Conservation (phyloP, 53 echinoderm and acorn worm species). For the Antedon mediterranea region DNA sequence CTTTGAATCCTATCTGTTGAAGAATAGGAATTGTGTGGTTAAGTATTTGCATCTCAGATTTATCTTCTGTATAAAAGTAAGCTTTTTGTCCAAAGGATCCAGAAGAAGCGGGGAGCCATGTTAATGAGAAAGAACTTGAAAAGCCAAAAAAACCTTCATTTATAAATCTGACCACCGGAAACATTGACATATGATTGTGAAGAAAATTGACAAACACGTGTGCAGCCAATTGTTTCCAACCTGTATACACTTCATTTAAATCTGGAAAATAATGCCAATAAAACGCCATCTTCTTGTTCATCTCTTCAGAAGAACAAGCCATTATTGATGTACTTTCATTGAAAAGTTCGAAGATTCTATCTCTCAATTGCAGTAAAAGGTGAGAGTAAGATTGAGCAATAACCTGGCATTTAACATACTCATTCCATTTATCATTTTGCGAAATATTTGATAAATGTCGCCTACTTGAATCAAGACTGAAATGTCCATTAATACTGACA, state of each 20-base stretch:
- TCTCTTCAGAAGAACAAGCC: not conserved
- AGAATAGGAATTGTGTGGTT: not conserved
- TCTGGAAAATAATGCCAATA: not conserved
- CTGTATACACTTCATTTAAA: not conserved
- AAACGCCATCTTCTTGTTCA: not conserved
- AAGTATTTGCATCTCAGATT: not conserved
- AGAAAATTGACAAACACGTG: not conserved
- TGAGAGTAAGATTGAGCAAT: constrained; percentile 45
- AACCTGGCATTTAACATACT: constrained; percentile 11
- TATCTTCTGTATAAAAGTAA: not conserved
- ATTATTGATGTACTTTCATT: not conserved
- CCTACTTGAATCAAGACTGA: constrained; percentile 60
- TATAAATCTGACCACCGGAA: not conserved
- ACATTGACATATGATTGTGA: not conserved
- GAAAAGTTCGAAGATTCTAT: not conserved
- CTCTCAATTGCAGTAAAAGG: constrained; percentile 15
- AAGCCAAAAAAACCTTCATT: not conserved
- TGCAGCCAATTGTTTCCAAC: not conserved
- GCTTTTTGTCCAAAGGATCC: not conserved
- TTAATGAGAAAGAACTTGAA: not conserved
- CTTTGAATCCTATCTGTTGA: not conserved
- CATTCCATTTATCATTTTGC: constrained; percentile 42
- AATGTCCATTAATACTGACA: constrained; percentile 45
- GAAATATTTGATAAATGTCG: constrained; percentile 43
- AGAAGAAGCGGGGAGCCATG: not conserved